A percentile compares a stretch with the other conserved stretches of the same genome.
Conservation (phyloP, 1,140 invertebrate genomes). For the Fopius arisanus region DNA sequence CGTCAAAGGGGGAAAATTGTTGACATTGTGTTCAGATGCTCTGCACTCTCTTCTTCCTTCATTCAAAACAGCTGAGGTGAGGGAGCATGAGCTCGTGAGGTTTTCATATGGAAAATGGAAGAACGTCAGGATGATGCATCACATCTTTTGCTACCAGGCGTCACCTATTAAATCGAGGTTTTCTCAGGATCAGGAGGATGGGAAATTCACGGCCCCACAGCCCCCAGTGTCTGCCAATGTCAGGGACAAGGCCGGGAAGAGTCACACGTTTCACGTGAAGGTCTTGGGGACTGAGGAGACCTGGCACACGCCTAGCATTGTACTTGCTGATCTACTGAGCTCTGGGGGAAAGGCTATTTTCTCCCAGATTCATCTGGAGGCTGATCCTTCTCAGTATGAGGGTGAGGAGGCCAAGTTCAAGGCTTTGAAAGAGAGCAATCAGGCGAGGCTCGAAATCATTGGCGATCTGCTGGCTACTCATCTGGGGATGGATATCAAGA, state of each 20-base stretch:
- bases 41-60: constrained; percentile 78
- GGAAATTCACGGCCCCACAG: constrained; percentile 57
- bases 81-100: constrained; percentile 82
- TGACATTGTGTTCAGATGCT: constrained; percentile 84
- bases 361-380: constrained; percentile 74
- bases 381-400: constrained; percentile 66
- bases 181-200: constrained; percentile 72
- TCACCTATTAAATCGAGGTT: constrained; percentile 82
- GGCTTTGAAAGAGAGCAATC: constrained; percentile 70
- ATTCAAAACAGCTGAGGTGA: constrained; percentile 83
- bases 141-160: constrained; percentile 86
- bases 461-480: constrained; percentile 76
- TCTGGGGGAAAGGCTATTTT: constrained; percentile 79
- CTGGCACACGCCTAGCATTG: constrained; percentile 83
- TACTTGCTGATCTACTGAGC: constrained; percentile 72
- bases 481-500: constrained; percentile 73
- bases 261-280: constrained; percentile 75
- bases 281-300: constrained; percentile 83
- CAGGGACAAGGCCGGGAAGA: constrained; percentile 72
- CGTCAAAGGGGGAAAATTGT: constrained; percentile 76
- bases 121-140: constrained; percentile 83
- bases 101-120: constrained; percentile 86
- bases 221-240: constrained; percentile 68
- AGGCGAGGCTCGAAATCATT: constrained; percentile 78
- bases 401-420: constrained; percentile 71